Conservation (phyloP, 2,797 vertebrate genomes). For the Cyclopterus lumpus region DNA sequence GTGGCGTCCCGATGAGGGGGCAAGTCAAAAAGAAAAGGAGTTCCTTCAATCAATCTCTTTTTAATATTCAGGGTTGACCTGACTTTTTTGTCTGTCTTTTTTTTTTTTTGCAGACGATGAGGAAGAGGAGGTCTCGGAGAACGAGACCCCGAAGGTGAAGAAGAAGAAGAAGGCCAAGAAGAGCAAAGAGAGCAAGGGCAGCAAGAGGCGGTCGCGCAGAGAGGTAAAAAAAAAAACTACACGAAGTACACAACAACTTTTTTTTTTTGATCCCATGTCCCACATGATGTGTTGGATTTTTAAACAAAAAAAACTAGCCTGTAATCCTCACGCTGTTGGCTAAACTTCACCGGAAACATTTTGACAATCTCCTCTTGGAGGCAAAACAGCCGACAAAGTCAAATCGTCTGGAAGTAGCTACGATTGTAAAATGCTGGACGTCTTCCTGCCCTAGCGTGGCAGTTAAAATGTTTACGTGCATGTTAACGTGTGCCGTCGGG, state of each 20-base stretch:
- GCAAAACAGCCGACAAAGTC: slow-evolving; percentile 1
- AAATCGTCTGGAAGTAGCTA: not conserved
- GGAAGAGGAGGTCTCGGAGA: slow-evolving; percentile 95
- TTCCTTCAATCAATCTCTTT: not conserved
- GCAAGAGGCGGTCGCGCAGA: slow-evolving; percentile 94
- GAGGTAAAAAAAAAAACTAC: slow-evolving; percentile 82
- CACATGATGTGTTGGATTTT: not conserved
- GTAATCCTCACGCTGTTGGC: not conserved
- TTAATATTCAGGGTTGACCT: not conserved
- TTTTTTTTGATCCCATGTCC: not conserved
- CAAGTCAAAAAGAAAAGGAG: no score
- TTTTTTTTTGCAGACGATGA: slow-evolving; percentile 86
- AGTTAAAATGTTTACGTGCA: not conserved
- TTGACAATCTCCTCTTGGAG: not conserved
- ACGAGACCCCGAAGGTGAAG: slow-evolving; percentile 94
- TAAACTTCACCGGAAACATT: not conserved
- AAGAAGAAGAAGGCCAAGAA: slow-evolving; percentile 99
- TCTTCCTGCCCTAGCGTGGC: not conserved
- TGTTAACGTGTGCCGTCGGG: not conserved
- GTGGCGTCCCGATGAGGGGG: not conserved
- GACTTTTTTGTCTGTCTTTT: no score
- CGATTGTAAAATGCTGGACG: not conserved
- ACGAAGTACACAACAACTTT: not conserved
- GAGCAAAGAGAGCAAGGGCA: slow-evolving; percentile 92
- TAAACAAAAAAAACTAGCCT: not conserved